Conservation (phyloP, 2,113 vertebrate species). For the Austrofundulus limnaeus region DNA sequence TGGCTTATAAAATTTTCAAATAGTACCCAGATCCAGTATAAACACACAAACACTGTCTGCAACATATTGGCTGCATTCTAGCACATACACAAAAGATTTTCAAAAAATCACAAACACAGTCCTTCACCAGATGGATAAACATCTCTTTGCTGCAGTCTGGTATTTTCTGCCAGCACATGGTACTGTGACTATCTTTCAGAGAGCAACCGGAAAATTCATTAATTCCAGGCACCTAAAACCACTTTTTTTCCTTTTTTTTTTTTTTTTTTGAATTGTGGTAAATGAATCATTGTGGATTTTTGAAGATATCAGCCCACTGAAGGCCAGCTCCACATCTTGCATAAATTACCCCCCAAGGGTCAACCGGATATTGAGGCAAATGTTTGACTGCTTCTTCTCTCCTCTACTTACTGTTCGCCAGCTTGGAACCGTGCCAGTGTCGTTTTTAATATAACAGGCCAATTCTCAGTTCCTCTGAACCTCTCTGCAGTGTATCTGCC, state of each 20-base stretch:
- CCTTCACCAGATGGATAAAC: conserved; percentile 58
- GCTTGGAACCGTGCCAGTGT: conserved; percentile 44
- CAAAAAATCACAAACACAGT: conserved; percentile 24
- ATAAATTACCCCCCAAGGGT: conserved; percentile 64
- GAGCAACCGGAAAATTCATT: conserved; percentile 57
- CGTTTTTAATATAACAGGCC: conserved; percentile 53
- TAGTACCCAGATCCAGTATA: background rate
- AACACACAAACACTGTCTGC: conserved; percentile 14
- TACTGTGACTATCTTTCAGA: conserved; percentile 52
- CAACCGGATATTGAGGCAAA: conserved; percentile 64
- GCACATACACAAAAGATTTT: conserved; percentile 19
- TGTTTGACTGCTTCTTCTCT: conserved; percentile 46
- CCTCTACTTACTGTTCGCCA: conserved; percentile 30
- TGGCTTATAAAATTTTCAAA: background rate
- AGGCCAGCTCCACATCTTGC: conserved; percentile 51
- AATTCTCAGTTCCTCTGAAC: conserved; percentile 27
- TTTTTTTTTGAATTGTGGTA: conserved; percentile 54
- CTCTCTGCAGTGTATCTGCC: conserved; percentile 12
- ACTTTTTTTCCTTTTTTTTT: conserved; percentile 38
- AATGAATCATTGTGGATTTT: conserved; percentile 67
- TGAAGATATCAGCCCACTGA: conserved; percentile 62
- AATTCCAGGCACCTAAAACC: conserved; percentile 60
- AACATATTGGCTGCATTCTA: conserved; percentile 17
- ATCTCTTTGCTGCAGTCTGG: conserved; percentile 54
- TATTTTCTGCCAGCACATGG: conserved; percentile 57